Conservation (phyloP, 92 coral and sea anemone genomes). For the Paramuricea clavata region DNA sequence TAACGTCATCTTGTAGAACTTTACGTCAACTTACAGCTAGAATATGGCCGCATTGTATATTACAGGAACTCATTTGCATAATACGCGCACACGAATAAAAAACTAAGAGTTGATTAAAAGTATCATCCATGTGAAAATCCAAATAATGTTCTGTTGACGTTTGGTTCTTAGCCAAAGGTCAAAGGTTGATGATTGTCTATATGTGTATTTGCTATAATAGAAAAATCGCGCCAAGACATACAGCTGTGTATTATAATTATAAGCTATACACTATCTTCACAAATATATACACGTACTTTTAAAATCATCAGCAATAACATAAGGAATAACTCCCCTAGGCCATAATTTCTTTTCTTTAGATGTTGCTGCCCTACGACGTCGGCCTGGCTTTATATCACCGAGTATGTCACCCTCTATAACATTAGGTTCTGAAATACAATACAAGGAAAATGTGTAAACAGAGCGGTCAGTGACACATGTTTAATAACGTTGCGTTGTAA, state of each 20-base stretch:
- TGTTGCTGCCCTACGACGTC: slow-evolving; percentile 74
- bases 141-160: neutral
- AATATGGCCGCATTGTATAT: neutral
- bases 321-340: slow-evolving; percentile 77
- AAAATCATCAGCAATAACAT: slow-evolving; percentile 57
- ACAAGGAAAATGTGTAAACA: slow-evolving; percentile 17
- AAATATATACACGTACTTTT: slow-evolving; percentile 50
- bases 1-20: neutral
- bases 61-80: neutral
- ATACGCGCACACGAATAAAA: neutral
- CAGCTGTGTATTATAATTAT: neutral
- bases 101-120: neutral
- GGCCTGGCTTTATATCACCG: slow-evolving; percentile 18
- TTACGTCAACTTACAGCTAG: neutral
- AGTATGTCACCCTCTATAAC: slow-evolving; percentile 45
- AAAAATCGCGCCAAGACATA: neutral
- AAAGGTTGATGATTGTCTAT: slow-evolving; percentile 47
- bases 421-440: slow-evolving; percentile 41
- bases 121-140: neutral
- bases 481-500: neutral
- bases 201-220: slow-evolving; percentile 7
- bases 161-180: slow-evolving; percentile 38
- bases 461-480: neutral
- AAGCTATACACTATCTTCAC: neutral
- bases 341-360: slow-evolving; percentile 58